Conservation (phyloP, 2,888 invertebrate species). For the Sericinus montela region DNA sequence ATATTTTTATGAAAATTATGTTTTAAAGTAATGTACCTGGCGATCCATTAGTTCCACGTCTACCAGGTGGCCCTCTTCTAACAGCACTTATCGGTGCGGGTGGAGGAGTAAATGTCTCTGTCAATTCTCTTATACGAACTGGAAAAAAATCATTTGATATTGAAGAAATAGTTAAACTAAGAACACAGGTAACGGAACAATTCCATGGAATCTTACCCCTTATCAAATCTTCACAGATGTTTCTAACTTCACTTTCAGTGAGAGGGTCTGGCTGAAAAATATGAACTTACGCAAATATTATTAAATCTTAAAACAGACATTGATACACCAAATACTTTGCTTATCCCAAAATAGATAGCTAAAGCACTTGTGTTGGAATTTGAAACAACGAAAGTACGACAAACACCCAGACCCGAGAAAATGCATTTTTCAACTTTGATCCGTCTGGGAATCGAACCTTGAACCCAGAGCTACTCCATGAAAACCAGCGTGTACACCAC, state of each 20-base stretch:
- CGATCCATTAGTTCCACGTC: conserved; percentile 83
- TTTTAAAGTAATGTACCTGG: conserved; percentile 69
- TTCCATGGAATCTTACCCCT: conserved; percentile 78
- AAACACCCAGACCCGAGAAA: too few relatives aligned
- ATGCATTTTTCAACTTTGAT: too few relatives aligned
- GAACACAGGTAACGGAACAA: not conserved
- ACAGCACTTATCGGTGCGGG: conserved; percentile 83
- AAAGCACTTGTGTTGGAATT: too few relatives aligned
- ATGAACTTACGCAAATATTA: too few relatives aligned
- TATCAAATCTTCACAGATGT: conserved; percentile 88
- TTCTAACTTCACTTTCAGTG: conserved; percentile 86
- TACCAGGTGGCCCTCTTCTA: conserved; percentile 84
- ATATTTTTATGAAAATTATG: too few relatives aligned
- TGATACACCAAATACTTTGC: too few relatives aligned
- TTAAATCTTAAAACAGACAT: too few relatives aligned
- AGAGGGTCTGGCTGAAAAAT: conserved; percentile 80
- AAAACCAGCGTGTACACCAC: too few relatives aligned
- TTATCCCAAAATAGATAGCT: too few relatives aligned
- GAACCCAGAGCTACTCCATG: too few relatives aligned
- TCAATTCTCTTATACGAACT: conserved; percentile 88
- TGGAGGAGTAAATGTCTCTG: conserved; percentile 79
- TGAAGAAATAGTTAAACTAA: not conserved
- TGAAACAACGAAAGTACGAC: too few relatives aligned
- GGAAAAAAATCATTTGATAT: conserved; percentile 18
- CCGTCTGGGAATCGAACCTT: too few relatives aligned